Evolutionary conservation across 1,140 invertebrate species (phyloP).

Genomic region (Araneus ventricosus): DNA sequence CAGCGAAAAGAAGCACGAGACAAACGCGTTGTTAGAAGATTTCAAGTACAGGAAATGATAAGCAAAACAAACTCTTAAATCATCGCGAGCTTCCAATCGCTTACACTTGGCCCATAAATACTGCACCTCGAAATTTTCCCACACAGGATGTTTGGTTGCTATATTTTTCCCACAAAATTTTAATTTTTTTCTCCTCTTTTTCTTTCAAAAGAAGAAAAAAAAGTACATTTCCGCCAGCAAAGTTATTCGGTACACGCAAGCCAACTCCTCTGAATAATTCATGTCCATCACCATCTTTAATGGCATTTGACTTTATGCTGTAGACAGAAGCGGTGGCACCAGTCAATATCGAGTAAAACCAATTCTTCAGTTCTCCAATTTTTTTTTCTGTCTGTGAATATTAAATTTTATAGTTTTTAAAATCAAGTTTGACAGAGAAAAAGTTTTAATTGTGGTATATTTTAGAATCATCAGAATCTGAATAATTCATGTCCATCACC

Average conservation of each 20-base stretch:
- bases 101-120: slow-evolving; percentile 5
- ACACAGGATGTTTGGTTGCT: slow-evolving; percentile 8
- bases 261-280: slow-evolving; percentile 6
- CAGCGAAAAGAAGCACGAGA: not conserved
- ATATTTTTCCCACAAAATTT: slow-evolving; percentile 33
- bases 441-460: too few species aligned
- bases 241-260: not conserved
- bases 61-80: not conserved
- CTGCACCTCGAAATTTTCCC: not conserved
- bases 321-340: not conserved
- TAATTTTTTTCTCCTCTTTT: not conserved
- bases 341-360: not conserved
- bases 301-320: not conserved
- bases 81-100: not conserved
- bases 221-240: not conserved
- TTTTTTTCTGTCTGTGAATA: too few species aligned
- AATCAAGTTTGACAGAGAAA: too few species aligned
- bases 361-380: too few species aligned
- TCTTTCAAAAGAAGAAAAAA: not conserved
- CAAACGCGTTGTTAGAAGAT: slow-evolving; percentile 1
- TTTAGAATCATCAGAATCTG: too few species aligned
- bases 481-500: not conserved
- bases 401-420: too few species aligned
- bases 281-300: not conserved
- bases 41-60: not conserved